A percentile compares a stretch with the other conserved stretches of the same genome.
Conservation (phyloP, 2,888 invertebrate species). For the Mayetiola destructor region DNA sequence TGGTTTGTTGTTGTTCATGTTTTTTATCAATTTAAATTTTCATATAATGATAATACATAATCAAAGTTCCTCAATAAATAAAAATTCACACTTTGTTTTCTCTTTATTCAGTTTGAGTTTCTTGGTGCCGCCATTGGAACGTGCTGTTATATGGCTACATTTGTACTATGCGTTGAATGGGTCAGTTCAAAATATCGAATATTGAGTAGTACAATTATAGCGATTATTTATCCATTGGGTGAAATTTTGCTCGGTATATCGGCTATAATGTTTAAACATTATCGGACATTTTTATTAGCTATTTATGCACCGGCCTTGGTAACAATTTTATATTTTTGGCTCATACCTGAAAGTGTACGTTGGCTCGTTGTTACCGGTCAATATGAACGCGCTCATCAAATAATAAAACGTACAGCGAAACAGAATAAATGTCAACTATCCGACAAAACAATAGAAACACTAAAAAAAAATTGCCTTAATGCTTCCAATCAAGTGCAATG, state of each 20-base stretch:
- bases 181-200: constrained; percentile 59
- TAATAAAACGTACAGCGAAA: constrained; percentile 46
- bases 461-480: constrained; percentile 14
- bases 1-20: neutral
- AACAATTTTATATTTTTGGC: constrained; percentile 49
- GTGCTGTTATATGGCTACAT: constrained; percentile 56
- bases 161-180: constrained; percentile 59
- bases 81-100: neutral
- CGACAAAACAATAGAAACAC: constrained; percentile 33
- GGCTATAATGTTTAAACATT: constrained; percentile 51
- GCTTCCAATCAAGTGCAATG: neutral
- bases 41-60: neutral
- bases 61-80: neutral
- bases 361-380: constrained; percentile 56
- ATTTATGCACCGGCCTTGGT: constrained; percentile 53
- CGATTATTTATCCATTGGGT: constrained; percentile 53
- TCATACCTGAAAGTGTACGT: constrained; percentile 56
- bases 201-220: constrained; percentile 51
- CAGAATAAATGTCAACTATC: constrained; percentile 46
- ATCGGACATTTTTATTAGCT: constrained; percentile 50
- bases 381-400: constrained; percentile 41
- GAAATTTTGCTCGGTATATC: constrained; percentile 45
- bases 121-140: constrained; percentile 54
- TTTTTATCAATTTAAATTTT: neutral
- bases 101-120: constrained; percentile 37